Conservation (phyloP, 2,113 vertebrate species). For the Machaerirhynchus nigripectus region DNA sequence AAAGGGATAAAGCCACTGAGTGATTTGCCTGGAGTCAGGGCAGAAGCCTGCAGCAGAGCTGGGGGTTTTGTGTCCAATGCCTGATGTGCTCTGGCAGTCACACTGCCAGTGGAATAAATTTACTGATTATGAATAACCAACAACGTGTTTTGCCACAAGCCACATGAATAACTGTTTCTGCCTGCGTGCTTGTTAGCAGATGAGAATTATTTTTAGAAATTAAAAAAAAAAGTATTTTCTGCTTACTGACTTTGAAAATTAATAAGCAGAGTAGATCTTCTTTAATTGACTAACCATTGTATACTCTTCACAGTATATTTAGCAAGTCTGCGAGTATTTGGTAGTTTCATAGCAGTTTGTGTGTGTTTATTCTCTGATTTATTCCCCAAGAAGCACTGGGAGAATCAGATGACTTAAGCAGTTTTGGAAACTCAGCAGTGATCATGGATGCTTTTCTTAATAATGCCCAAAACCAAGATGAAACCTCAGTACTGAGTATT, state of each 20-base stretch:
- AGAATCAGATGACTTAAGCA: background rate
- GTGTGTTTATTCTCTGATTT: background rate
- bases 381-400: background rate
- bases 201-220: constrained; percentile 13
- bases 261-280: background rate
- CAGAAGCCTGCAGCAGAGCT: background rate
- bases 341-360: background rate
- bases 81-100: background rate
- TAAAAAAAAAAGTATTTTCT: background rate
- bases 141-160: background rate
- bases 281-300: background rate
- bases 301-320: background rate
- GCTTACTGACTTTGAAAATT: constrained; percentile 20
- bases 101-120: background rate
- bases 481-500: background rate
- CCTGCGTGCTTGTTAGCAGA: background rate
- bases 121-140: background rate
- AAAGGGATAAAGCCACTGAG: background rate
- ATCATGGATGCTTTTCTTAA: background rate
- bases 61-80: background rate
- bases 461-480: background rate
- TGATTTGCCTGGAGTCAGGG: background rate
- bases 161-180: background rate
- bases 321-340: background rate
- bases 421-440: background rate